Evolutionary conservation across 2,888 invertebrate species (phyloP).

Genomic region (Drosophila subquinaria): DNA sequence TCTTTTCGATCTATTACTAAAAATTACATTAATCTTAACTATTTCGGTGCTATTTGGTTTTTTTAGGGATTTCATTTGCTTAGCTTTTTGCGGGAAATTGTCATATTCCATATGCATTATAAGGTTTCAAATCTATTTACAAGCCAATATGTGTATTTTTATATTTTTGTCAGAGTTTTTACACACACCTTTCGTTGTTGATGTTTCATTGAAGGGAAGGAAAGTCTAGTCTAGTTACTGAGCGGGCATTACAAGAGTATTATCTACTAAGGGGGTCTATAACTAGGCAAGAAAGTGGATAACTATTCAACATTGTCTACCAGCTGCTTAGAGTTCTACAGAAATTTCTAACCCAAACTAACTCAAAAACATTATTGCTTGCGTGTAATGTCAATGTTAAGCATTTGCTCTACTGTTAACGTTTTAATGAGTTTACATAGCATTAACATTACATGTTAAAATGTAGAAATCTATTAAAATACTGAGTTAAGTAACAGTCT

Average conservation of each 20-base stretch:
- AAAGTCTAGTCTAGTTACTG: conserved; percentile 44
- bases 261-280: conserved; percentile 10
- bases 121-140: conserved; percentile 68
- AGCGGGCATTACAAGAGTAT: conserved; percentile 10
- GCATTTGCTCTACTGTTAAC: not conserved
- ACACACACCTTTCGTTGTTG: conserved; percentile 53
- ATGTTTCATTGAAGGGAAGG: conserved; percentile 6
- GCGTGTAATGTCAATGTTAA: not conserved
- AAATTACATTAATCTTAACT: conserved; percentile 62
- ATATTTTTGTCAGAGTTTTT: conserved; percentile 5
- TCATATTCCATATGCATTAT: conserved; percentile 62
- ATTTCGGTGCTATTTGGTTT: conserved; percentile 58
- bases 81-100: conserved; percentile 28
- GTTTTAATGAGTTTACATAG: no score
- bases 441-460: no score
- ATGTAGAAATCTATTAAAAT: no score
- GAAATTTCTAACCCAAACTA: not conserved
- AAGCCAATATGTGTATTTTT: conserved; percentile 65
- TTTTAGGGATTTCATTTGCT: conserved; percentile 23
- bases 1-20: conserved; percentile 51
- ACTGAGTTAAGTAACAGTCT: no score
- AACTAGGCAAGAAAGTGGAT: conserved; percentile 8
- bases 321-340: conserved; percentile 3
- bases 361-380: not conserved
- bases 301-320: not conserved